Evolutionary conservation across 2,888 invertebrate species (phyloP), one percentile per base, ranked within the genome.

Genomic region (Dinocampus coccinellae): DNA sequence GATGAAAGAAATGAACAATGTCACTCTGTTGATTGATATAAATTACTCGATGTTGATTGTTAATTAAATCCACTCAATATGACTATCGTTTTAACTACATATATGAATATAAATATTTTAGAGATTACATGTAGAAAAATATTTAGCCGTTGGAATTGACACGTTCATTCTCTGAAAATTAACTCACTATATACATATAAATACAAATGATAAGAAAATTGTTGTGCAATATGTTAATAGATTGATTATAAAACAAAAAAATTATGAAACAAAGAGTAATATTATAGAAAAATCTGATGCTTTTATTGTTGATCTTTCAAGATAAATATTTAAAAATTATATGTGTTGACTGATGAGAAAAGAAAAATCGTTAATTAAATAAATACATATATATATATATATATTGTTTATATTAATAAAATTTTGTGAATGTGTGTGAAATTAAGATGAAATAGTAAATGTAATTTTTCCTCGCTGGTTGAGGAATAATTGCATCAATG

Each of bases 1-100:
- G 47, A 47, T 47, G 47, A 20, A 16, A 47, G 16, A 47, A 47
- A 47, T 47, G 16, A 4, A 47, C 20, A 7, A 16, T 47, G 55
- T 10, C 1, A 11, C 22, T 24, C 24, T 24, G 24, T 11, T 55
- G 55, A 55, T 55, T 26, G 55, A 55, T 55, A 55, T 55, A 55
- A 24, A 26, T 55, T 24, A 24, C 26, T n/a, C 55, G n/a, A 26
- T 26, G 55, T 24, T 13, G 55, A 55, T 55, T 26, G 55, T 26
- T 55, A 24, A 55, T 55, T 55, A 55, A 55, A 55, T 55, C 26
- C 55, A 47, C 55, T 55, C 55, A 24, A 26, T 26, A 24, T 24
- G 55, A 55, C 55, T 24, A 55, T 55, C 55, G 55, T 55, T n/a
- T 26, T 55, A 2, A 47, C 7, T 47, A 29, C n/a, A n/a, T n/a